Conservation (phyloP, 64 coral and sea anemone genomes). For the Porites australiensis region DNA sequence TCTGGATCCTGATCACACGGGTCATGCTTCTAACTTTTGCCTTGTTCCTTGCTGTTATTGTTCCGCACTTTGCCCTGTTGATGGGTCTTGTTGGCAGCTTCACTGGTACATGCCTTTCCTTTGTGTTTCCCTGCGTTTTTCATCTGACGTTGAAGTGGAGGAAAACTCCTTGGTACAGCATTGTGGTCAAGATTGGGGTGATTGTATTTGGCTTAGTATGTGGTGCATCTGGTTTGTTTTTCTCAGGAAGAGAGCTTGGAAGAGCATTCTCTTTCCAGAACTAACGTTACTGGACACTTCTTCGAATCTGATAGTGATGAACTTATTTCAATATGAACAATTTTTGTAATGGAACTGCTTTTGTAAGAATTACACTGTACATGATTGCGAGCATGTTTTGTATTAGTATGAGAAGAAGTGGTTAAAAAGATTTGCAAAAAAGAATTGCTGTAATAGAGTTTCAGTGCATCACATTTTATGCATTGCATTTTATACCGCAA, state of each 20-base stretch:
- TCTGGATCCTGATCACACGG: slow-evolving; percentile 84
- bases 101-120: slow-evolving; percentile 90
- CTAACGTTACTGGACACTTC: not conserved
- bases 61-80: slow-evolving; percentile 90
- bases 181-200: slow-evolving; percentile 68
- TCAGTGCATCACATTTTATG: too few species aligned
- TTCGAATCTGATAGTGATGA: too few species aligned
- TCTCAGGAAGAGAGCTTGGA: slow-evolving; percentile 89
- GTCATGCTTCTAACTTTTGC: slow-evolving; percentile 79
- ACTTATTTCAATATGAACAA: too few species aligned
- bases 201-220: slow-evolving; percentile 87
- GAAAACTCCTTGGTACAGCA: slow-evolving; percentile 76
- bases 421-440: too few species aligned
- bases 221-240: slow-evolving; percentile 87
- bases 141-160: slow-evolving; percentile 93
- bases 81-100: slow-evolving; percentile 95
- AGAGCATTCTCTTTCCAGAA: slow-evolving; percentile 68
- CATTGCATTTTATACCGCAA: too few species aligned
- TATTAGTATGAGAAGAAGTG: too few species aligned
- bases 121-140: slow-evolving; percentile 95
- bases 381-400: too few species aligned
- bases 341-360: too few species aligned
- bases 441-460: too few species aligned
- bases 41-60: slow-evolving; percentile 81
- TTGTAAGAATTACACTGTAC: too few species aligned